phyloP scores from a whole-genome alignment of 2,888 invertebrate genomes.

The Melanchra persicariae region DNA sequence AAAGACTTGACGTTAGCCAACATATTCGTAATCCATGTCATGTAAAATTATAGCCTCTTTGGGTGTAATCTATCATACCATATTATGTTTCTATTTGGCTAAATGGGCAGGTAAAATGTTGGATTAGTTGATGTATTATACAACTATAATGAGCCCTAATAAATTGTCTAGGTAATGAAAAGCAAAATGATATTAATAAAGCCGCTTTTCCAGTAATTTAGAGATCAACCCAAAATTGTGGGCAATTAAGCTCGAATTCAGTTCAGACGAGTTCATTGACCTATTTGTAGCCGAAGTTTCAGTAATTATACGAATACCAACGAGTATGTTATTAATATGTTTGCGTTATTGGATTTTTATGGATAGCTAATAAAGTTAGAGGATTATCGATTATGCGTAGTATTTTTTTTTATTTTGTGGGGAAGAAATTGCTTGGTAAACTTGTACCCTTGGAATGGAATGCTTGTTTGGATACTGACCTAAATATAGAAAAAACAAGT shows the following conservation, averaged over 20 bases:
- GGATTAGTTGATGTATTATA: conserved; percentile 6
- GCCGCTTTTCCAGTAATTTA: conserved; percentile 1
- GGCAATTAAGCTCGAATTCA: conserved; percentile 14
- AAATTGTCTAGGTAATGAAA: conserved; percentile 1
- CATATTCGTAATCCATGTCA: conserved; percentile 10
- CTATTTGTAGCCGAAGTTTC: neutral
- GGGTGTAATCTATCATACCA: conserved; percentile 2
- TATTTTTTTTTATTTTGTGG: neutral
- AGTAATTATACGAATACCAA: conserved; percentile 27
- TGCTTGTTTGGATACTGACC: neutral
- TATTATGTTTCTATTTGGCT: neutral
- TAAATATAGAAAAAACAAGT: neutral
- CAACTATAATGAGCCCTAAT: neutral
- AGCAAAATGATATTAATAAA: neutral
- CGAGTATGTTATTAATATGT: conserved; percentile 26
- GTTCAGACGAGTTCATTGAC: conserved; percentile 27
- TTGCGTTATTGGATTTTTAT: conserved; percentile 18
- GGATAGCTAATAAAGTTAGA: conserved; percentile 3
- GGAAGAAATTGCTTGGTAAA: neutral
- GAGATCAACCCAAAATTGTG: neutral
- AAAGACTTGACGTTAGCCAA: neutral
- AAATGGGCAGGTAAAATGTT: neutral
- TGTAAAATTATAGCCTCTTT: conserved; percentile 7
- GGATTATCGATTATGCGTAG: conserved; percentile 3
- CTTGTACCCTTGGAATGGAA: neutral